These are phyloP conservation scores for Neodiprion lecontei DNA, from an alignment of 1,140 invertebrate genomes.

Conservation along the genomic window DNA sequence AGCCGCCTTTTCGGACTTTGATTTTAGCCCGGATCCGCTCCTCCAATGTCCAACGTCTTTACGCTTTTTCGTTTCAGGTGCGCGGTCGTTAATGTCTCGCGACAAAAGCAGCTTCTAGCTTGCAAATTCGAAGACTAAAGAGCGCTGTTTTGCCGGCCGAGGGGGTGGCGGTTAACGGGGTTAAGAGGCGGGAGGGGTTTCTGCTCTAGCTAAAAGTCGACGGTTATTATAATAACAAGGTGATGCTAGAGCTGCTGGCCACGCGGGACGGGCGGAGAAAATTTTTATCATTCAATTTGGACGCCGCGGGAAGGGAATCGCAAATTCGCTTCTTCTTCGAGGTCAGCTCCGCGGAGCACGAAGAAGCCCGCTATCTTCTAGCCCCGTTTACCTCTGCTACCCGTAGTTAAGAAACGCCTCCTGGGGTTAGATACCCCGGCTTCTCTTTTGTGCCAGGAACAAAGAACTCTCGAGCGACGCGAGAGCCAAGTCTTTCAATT, in stretches of 20 bases:
- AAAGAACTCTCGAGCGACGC: neutral
- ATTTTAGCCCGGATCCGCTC: neutral
- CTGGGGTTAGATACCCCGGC: neutral
- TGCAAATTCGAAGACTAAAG: neutral
- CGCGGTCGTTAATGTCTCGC: neutral
- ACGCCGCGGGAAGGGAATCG: neutral
- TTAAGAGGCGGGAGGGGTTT: neutral
- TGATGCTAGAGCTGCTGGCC: neutral
- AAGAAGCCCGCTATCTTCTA: neutral
- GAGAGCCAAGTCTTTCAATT: neutral
- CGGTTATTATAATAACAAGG: neutral
- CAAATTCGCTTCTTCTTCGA: neutral
- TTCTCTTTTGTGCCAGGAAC: neutral
- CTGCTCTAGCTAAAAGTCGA: neutral
- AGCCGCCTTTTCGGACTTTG: neutral
- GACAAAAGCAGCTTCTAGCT: neutral
- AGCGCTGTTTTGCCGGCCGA: neutral
- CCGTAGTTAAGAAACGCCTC: neutral
- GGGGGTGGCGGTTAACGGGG: neutral
- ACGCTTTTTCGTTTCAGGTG: neutral
- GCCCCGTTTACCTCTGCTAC: neutral
- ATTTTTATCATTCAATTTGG: constrained; percentile 6
- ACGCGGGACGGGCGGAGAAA: neutral
- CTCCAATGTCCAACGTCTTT: neutral
- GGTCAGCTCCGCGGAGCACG: neutral